Conservation (phyloP, 2,888 invertebrate genomes). For the Brenthis daphne region DNA sequence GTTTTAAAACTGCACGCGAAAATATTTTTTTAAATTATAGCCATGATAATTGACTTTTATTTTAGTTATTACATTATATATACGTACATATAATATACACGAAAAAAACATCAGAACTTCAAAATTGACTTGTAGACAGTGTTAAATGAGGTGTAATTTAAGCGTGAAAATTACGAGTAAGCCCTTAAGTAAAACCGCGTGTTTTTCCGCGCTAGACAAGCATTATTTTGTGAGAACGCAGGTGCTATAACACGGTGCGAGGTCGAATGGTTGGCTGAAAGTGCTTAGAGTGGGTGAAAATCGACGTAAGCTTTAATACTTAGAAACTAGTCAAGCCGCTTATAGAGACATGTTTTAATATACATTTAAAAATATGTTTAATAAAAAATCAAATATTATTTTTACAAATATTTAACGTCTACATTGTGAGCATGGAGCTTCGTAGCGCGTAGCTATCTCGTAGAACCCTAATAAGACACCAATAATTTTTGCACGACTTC, state of each 20-base stretch:
- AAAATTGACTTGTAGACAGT: background rate
- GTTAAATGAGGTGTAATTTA: background rate
- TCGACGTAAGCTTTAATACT: slow-evolving; percentile 20
- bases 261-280: slow-evolving; percentile 24
- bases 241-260: slow-evolving; percentile 41
- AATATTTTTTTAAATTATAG: background rate
- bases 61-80: background rate
- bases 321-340: slow-evolving; percentile 6
- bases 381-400: background rate
- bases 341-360: background rate
- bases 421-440: slow-evolving; percentile 27
- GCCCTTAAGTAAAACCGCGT: slow-evolving; percentile 2
- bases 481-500: slow-evolving; percentile 47
- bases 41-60: background rate
- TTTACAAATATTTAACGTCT: too few relatives aligned
- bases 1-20: slow-evolving; percentile 10
- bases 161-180: background rate
- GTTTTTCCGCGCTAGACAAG: slow-evolving; percentile 16
- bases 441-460: slow-evolving; percentile 52
- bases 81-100: background rate
- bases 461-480: slow-evolving; percentile 50
- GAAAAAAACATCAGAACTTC: background rate
- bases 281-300: slow-evolving; percentile 36
- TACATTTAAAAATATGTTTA: background rate
- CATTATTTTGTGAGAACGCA: slow-evolving; percentile 32